Evolutionary conservation across 2,113 vertebrate genomes (phyloP).

Genomic region (Burhinus oedicnemus): DNA sequence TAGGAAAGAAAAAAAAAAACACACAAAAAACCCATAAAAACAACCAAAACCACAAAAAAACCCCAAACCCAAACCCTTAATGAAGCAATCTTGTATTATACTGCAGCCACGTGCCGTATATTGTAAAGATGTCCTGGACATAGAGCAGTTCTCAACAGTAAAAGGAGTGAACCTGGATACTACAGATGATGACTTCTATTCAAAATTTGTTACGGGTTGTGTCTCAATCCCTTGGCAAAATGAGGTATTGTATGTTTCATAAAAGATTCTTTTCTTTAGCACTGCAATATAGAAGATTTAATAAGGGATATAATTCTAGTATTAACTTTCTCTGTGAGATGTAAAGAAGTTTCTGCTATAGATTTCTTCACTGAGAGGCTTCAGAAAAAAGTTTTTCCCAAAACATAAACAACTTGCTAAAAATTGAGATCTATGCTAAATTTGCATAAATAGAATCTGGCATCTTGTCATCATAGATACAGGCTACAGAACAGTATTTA

Average conservation of each 20-base stretch:
- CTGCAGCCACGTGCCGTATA: slow-evolving; percentile 88
- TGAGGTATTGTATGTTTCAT: slow-evolving; percentile 80
- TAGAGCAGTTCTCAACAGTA: slow-evolving; percentile 89
- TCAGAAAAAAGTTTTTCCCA: not conserved
- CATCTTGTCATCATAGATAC: not conserved
- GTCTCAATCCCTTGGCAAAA: slow-evolving; percentile 96
- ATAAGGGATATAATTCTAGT: not conserved
- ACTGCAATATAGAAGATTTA: not conserved
- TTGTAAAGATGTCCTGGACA: slow-evolving; percentile 90
- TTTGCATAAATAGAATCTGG: not conserved
- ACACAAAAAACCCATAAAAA: too few species aligned
- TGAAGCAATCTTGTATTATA: slow-evolving; percentile 41
- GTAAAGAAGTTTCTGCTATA: not conserved
- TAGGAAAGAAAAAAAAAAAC: not conserved
- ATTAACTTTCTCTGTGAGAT: not conserved
- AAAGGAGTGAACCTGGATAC: slow-evolving; percentile 90
- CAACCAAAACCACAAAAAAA: not conserved
- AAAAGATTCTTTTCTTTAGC: not conserved
- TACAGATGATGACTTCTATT: slow-evolving; percentile 86
- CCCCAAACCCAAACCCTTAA: not conserved
- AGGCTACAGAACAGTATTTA: not conserved
- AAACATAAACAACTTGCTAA: not conserved
- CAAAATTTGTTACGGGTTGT: slow-evolving; percentile 89
- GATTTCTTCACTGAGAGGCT: not conserved
- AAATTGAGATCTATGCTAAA: not conserved